These are phyloP conservation scores for Erythrolamprus reginae DNA, from an alignment of 2,113 vertebrate genomes.

Conservation along the genomic window DNA sequence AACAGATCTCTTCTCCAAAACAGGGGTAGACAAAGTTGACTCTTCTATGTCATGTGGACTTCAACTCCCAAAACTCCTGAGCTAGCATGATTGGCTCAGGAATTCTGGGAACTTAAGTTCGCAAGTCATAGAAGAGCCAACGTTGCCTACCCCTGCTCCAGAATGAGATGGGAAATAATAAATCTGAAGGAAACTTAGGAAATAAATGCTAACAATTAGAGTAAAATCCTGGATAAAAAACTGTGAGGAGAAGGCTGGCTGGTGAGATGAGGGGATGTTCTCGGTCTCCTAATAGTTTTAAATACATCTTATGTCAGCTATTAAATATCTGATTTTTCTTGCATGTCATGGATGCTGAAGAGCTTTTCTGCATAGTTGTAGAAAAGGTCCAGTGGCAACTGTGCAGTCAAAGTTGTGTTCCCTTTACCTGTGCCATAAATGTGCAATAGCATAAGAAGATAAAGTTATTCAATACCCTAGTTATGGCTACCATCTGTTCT, in stretches of 20 bases:
- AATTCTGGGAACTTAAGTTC: no score
- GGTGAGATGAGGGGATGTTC: not conserved
- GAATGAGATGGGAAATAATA: not conserved
- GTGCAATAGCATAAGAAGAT: not conserved
- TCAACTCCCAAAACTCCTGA: no score
- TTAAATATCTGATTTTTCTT: not conserved
- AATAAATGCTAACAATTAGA: not conserved
- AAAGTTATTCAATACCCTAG: not conserved
- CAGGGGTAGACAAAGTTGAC: no score
- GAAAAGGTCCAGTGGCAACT: not conserved
- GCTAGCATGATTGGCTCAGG: no score
- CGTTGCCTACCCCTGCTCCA: no score
- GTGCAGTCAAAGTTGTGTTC: not conserved
- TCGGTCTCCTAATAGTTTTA: not conserved
- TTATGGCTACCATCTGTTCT: no score
- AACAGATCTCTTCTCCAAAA: not conserved
- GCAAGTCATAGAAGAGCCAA: no score
- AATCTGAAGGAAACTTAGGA: not conserved
- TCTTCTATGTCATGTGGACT: no score
- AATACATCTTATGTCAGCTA: not conserved
- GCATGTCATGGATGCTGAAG: not conserved
- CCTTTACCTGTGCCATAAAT: not conserved
- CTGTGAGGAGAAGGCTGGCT: not conserved
- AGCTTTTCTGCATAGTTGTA: not conserved
- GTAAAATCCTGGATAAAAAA: not conserved